Evolutionary conservation across 1,140 invertebrate species (phyloP), one percentile per base, ranked within the genome.

Genomic region (Tyrophagus putrescentiae): DNA sequence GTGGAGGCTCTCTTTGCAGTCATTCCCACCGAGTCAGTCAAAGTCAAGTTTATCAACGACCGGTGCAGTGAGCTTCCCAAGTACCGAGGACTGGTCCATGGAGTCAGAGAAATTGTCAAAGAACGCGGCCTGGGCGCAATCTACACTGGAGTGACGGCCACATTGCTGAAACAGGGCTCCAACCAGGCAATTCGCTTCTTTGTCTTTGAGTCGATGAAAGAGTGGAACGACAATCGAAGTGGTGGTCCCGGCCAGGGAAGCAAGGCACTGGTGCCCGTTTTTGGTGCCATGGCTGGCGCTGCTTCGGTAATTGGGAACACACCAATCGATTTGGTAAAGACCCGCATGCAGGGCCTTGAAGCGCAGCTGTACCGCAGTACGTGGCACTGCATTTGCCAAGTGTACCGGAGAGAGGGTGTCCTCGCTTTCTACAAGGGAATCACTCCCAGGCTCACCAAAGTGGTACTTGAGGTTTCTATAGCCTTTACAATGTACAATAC

Each of bases 31-130:
- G 95, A 99, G 75, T 98, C 95, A 0, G 78, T 98, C 45, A 99
- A 99, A 78, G 94, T 98, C 0, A 98, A 98, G 76, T 98, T 99
- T 71, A 98, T 99, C 67, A 92, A 98, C 71, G 95, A 98, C 72
- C 88, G 92, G 75, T 78, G 92, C 65, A 85, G 84, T 36, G 79
- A 82, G 16, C 92, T 91, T 68, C 95, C 95, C 18, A 79, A 82
- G 72, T 99, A 82, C 68, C 82, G 77, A 68, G 94, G 95, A 16
- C 98, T 98, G 73, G 83, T 86, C 64, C 92, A 98, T 71, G 95
- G 95, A 21, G 85, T 97, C 4, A 71, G 79, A 4, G 77, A 81
- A 61, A 99, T 98, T 68, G 75, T 97, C 7, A 84, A 80, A 68
- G 78, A 87, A 68, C 80, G 94, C 77, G 92, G 91, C 85, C 13